Percentiles rank a stretch among this genome's conserved stretches.
These are phyloP conservation scores for Drosophila pseudotalamancana DNA, from an alignment of 2,888 invertebrate species.

Conservation along the genomic window DNA sequence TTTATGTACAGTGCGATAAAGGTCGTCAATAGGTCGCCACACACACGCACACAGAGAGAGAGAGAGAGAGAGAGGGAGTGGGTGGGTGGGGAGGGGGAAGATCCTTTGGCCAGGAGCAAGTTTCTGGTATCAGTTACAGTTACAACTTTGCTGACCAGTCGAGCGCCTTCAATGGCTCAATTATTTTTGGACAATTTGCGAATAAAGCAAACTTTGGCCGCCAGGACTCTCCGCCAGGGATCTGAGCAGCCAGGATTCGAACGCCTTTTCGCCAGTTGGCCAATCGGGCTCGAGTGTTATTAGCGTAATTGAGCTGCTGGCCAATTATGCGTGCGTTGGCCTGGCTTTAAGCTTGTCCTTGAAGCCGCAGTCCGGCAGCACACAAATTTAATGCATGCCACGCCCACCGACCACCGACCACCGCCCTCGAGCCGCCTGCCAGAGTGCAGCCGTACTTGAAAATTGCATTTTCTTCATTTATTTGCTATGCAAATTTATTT, in stretches of 20 bases:
- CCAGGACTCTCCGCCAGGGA: background rate
- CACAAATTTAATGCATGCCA: too few relatives aligned
- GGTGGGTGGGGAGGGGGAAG: too few relatives aligned
- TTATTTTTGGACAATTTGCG: conserved; percentile 82
- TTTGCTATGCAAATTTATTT: conserved; percentile 81
- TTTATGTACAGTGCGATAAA: conserved; percentile 82
- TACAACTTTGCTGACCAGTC: conserved; percentile 66
- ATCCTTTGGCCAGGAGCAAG: conserved; percentile 60
- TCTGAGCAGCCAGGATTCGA: background rate
- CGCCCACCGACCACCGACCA: too few relatives aligned
- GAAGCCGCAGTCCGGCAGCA: too few relatives aligned
- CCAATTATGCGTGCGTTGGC: conserved; percentile 67
- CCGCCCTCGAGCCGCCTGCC: background rate
- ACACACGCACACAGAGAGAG: conserved; percentile 1
- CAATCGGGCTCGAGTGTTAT: conserved; percentile 71
- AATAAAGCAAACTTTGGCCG: conserved; percentile 74
- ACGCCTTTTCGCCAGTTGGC: background rate
- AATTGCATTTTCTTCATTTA: conserved; percentile 80
- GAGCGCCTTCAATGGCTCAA: conserved; percentile 81
- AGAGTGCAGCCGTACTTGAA: conserved; percentile 57
- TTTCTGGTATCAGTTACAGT: conserved; percentile 66
- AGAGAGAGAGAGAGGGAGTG: too few relatives aligned
- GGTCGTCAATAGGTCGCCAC: conserved; percentile 83
- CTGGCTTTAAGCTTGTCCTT: conserved; percentile 45
- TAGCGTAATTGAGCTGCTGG: conserved; percentile 72